Evolutionary conservation across 2,113 vertebrate genomes (phyloP).

Genomic region (Turnix velox): DNA sequence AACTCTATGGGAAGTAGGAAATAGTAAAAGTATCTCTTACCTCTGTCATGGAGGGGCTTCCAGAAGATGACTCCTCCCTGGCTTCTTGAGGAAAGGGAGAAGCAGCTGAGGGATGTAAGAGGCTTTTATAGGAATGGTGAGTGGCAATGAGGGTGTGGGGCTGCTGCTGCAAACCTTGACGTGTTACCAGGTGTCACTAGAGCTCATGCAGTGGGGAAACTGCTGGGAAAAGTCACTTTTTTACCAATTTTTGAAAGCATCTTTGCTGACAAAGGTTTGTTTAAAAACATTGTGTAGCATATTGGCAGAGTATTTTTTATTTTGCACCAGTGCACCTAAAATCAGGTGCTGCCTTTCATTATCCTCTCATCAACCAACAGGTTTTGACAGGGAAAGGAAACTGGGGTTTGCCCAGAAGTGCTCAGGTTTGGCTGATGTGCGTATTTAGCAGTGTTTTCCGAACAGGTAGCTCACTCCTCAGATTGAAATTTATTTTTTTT

Average conservation of each 20-base stretch:
- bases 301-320: not conserved
- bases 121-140: not conserved
- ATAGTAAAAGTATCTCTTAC: not conserved
- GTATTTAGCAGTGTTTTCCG: not conserved
- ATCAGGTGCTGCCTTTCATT: not conserved
- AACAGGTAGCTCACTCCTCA: not conserved
- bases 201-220: not conserved
- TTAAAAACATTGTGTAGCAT: not conserved
- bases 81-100: not conserved
- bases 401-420: not conserved
- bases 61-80: not conserved
- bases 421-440: not conserved
- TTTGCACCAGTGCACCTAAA: not conserved
- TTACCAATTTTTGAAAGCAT: not conserved
- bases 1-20: not conserved
- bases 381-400: not conserved
- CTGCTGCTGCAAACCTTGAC: not conserved
- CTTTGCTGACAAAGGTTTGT: not conserved
- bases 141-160: not conserved
- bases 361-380: not conserved
- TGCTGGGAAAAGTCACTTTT: not conserved
- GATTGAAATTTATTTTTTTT: not conserved
- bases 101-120: not conserved
- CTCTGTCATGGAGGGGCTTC: not conserved
- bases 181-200: not conserved